These are phyloP conservation scores for Boloria euphrosyne DNA, from an alignment of 2,888 invertebrate genomes.

Conservation along the genomic window DNA sequence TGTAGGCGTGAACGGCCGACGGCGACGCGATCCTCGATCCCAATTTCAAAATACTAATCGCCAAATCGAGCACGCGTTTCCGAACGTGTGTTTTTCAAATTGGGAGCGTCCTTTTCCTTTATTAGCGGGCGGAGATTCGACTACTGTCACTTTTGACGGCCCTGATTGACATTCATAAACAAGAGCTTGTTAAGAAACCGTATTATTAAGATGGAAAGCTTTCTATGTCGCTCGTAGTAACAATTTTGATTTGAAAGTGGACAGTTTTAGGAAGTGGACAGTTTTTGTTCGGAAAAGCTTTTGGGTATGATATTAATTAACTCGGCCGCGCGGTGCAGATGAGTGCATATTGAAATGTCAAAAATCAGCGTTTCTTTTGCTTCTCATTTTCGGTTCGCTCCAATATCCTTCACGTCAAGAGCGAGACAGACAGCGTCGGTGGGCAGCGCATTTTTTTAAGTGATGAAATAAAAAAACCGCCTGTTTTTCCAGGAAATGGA, in stretches of 20 bases:
- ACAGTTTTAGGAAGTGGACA: slow-evolving; percentile 45
- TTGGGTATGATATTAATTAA: slow-evolving; percentile 63
- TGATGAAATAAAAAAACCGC: slow-evolving; percentile 71
- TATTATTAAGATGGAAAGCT: slow-evolving; percentile 64
- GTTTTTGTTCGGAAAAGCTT: slow-evolving; percentile 45
- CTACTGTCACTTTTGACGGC: slow-evolving; percentile 79
- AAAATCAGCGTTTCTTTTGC: slow-evolving; percentile 76
- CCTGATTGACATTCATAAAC: slow-evolving; percentile 79
- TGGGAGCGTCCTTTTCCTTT: slow-evolving; percentile 73
- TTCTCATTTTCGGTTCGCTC: slow-evolving; percentile 74
- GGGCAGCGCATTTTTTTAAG: slow-evolving; percentile 58
- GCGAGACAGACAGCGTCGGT: slow-evolving; percentile 62
- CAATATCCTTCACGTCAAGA: slow-evolving; percentile 76
- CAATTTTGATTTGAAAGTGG: slow-evolving; percentile 40
- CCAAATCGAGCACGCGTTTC: slow-evolving; percentile 76
- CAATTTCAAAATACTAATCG: slow-evolving; percentile 82
- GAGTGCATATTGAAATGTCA: slow-evolving; percentile 81
- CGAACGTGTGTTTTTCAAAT: slow-evolving; percentile 80
- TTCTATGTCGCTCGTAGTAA: slow-evolving; percentile 55
- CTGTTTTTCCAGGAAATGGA: slow-evolving; percentile 76
- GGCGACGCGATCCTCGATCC: slow-evolving; percentile 80
- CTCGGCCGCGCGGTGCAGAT: slow-evolving; percentile 57
- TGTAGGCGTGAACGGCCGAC: slow-evolving; percentile 78
- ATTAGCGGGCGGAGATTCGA: slow-evolving; percentile 76
- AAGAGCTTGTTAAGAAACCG: slow-evolving; percentile 70